Base-by-base conservation (phyloP, 1,140 invertebrate genomes). In the Penaeus indicus region DNA sequence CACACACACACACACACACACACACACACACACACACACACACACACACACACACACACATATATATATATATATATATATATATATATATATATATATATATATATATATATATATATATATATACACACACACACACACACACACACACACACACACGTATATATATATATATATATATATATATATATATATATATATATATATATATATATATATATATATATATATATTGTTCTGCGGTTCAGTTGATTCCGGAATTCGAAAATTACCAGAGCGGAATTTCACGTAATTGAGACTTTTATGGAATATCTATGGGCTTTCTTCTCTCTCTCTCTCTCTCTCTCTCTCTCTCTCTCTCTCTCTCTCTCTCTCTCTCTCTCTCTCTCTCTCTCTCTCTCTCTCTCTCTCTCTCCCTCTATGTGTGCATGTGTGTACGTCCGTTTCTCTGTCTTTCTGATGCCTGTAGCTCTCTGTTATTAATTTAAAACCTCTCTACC, bases 241-340 rank as follows among this genome's bases (percentile, higher is more conserved):
- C 27, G 18, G 22, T 21, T 69, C 3, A 69, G 64, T 21, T 69
- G 27, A n/a, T 7, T 69, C 64, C 64, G 22, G 22, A n/a, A n/a
- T 69, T 18, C 27, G 22, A 69, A 7, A 69, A 69, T 18, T 69
- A 69, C 22, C 22, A 69, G 22, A 21, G 22, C 3, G 5, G 64
- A 8, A 3, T 69, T 69, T 4, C 27, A 69, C 27, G 2, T 32
- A 32, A 32, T 32, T n/a, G n/a, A n/a, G n/a, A n/a, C n/a, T n/a
- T n/a, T n/a, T n/a, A n/a, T n/a, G n/a, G n/a, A n/a, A n/a, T n/a
- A n/a, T n/a, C n/a, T n/a, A n/a, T n/a, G n/a, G n/a, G n/a, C n/a
- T n/a, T n/a, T n/a, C n/a, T n/a, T 78, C 75, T 78, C 75, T 78
- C 75, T 78, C 75, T 78, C 75, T 78, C 75, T 78, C 75, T 78